Base-by-base conservation (phyloP, 2,113 vertebrate genomes). In the Alces alces region DNA sequence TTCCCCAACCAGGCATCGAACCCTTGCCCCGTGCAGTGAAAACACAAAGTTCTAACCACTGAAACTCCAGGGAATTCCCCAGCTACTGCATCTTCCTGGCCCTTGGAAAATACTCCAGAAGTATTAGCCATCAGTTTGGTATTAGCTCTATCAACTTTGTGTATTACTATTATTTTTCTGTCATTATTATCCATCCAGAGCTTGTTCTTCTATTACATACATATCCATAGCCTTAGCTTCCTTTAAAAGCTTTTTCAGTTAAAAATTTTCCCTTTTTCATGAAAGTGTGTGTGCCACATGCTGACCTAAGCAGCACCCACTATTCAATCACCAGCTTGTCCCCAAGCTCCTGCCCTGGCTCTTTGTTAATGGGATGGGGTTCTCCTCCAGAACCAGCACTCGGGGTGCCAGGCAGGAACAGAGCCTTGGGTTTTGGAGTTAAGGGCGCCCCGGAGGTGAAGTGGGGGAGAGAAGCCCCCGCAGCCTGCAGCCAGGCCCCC, bases 361-460 rank as follows among this genome's bases (percentile, higher is more conserved):
- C 45, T 15, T 50, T 79, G 45, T 50, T 33, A 17, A 33, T 21
- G 73, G 83, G 19, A 30, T 52, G 39, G 30, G 60, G 43, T 36
- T 83, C 28, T 82, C 83, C 60, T 70, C 21, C 6, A 3, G 17
- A 55, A 36, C 28, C 28, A 45, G 95, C 13, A 19, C 33, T 19
- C 1, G 30, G 36, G 64, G 7, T 12, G 12, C 23, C 16, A 5
- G 76, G 50, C 50, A 70, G 89, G 14, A 4, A 1, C n/a, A 70
- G 27, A 14, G 39, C 28, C 45, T 88, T 0, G 0, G 47, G 19
- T 30, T 28, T 66, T 13, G 1, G 57, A 28, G 60, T 76, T 30
- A 27, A 28, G 55, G 86, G 43, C 0, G 0, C 17, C 57, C 36
- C 0, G 7, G 33, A n/a, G 21, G 45, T 30, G 14, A 16, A 30